Evolutionary conservation across 2,113 vertebrate species (phyloP), one percentile per base, ranked within the genome.

Genomic region (Tonatia bakeri): DNA sequence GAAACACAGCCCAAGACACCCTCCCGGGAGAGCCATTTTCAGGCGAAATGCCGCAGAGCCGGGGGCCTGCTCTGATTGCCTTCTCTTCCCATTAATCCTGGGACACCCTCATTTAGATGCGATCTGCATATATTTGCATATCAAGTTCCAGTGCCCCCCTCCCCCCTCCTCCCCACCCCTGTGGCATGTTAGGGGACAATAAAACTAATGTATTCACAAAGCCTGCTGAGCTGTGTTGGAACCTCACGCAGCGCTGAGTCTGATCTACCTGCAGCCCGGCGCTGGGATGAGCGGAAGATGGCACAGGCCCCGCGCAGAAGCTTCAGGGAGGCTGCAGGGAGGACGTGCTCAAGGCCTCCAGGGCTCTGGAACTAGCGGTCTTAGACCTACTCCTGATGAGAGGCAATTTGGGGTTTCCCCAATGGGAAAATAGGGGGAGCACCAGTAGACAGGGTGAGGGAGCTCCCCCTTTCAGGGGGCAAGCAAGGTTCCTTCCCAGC

Each of bases 81-180:
- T 76, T 92, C 76, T 73, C 82, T 73, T 70, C 56, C 43, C 87
- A 38, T 80, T 94, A 94, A 96, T 95, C 94, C 94, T 11, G 69
- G 82, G 91, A 97, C 77, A 52, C 81, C 69, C 72, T 94, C 36
- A 50, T 95, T 91, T 91, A 36, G 31, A 76, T 93, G 38, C 2
- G 20, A 96, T 96, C 91, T 96, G 94, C 96, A 96, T 97, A 80
- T 0, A 96, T 97, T 97, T 96, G 97, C 97, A 97, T 97, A 86
- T 22, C 16, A 56, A 75, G 36, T 47, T 90, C 77, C 73, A 47
- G 40, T 0, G 69, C 26, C 17, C 85, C 67, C 75, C 36, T 24
- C 65, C 31, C 56, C 70, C 43, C 22, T 11, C 67, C 65, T 69
- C 43, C 52, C 17, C 47, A n/a, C 26, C 91, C 77, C 73, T 12